Percentiles rank a stretch among this genome's conserved stretches.
Evolutionary conservation across 2,888 invertebrate genomes (phyloP).

Genomic region (Rutpela maculata): DNA sequence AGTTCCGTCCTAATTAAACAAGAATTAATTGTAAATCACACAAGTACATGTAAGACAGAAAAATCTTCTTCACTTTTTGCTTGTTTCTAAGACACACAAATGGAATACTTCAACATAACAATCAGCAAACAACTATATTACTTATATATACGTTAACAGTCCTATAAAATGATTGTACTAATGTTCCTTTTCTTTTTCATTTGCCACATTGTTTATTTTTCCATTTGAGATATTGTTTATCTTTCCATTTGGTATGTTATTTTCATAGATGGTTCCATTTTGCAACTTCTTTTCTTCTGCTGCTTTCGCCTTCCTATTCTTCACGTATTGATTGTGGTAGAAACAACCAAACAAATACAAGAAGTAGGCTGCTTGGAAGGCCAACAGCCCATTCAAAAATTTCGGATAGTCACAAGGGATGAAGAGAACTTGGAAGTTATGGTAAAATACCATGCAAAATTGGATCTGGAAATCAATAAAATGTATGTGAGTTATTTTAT

Average conservation of each 20-base stretch:
- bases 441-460: slow-evolving; percentile 85
- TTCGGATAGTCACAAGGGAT: slow-evolving; percentile 84
- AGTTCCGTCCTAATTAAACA: too few species aligned
- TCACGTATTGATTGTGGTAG: slow-evolving; percentile 81
- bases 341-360: slow-evolving; percentile 87
- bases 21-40: too few species aligned
- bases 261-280: slow-evolving; percentile 21
- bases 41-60: too few species aligned
- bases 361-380: slow-evolving; percentile 82
- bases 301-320: slow-evolving; percentile 58
- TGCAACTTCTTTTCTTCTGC: background rate
- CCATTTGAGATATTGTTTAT: background rate
- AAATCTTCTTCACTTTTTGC: too few species aligned
- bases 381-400: slow-evolving; percentile 79
- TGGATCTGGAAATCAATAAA: slow-evolving; percentile 78
- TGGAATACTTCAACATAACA: background rate
- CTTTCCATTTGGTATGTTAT: slow-evolving; percentile 34
- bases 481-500: background rate
- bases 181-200: background rate
- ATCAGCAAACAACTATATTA: background rate
- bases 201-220: background rate
- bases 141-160: background rate
- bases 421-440: slow-evolving; percentile 80
- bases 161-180: background rate
- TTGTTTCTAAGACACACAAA: background rate